Evolutionary conservation across 2,888 invertebrate species (phyloP).

Genomic region (Catocala sponsa): DNA sequence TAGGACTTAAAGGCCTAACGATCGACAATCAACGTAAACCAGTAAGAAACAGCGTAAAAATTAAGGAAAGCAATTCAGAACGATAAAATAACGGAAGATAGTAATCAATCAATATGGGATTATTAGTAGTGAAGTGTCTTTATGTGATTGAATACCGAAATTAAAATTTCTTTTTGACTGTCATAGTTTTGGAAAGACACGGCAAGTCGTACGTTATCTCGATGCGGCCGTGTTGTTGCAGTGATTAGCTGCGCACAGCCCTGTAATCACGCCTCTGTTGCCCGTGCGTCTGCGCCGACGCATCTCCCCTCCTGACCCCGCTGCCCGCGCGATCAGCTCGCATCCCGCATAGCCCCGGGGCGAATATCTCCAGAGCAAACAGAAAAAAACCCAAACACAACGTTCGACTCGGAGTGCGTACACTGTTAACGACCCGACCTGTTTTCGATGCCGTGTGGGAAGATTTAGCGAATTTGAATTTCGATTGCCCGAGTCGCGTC

Average conservation of each 20-base stretch:
- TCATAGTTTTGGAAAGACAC: slow-evolving; percentile 40
- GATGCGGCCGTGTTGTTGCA: slow-evolving; percentile 71
- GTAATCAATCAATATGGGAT: background rate
- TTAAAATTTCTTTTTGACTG: no score
- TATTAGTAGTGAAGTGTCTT: no score
- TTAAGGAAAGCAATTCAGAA: no score
- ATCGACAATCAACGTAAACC: no score
- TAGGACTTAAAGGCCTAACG: no score
- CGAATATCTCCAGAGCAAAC: slow-evolving; percentile 83
- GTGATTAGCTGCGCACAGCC: slow-evolving; percentile 83
- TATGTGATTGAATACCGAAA: no score
- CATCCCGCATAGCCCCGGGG: slow-evolving; percentile 63
- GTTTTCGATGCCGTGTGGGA: slow-evolving; percentile 85
- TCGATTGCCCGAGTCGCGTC: slow-evolving; percentile 77
- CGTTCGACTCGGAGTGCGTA: slow-evolving; percentile 64
- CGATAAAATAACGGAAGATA: no score
- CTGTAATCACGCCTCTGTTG: slow-evolving; percentile 85
- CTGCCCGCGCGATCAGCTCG: slow-evolving; percentile 44
- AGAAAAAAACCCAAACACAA: slow-evolving; percentile 74
- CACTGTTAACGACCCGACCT: slow-evolving; percentile 85
- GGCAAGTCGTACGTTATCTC: slow-evolving; percentile 50
- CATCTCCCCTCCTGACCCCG: slow-evolving; percentile 48
- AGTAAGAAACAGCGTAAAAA: no score
- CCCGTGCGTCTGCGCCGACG: slow-evolving; percentile 83
- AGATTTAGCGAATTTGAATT: slow-evolving; percentile 88